Base-by-base conservation (phyloP, 2,113 vertebrate genomes). In the Turdus rufiventris region DNA sequence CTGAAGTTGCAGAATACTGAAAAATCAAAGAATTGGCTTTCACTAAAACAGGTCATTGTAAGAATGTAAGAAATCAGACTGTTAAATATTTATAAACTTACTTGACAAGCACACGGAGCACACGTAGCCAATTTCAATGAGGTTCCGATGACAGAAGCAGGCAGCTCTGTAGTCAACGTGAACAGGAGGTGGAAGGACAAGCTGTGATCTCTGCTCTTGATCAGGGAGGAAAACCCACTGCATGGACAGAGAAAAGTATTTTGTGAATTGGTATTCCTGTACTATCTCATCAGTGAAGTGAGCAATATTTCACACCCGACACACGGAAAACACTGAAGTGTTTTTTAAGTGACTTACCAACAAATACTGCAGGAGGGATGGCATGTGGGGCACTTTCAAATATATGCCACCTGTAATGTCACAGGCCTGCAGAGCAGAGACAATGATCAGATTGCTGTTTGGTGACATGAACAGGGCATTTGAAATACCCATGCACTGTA, bases 1-100 rank as follows among this genome's bases (percentile, higher is more conserved):
- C 99, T 99, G 97, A 99, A 99, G 95, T 98, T 99, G 98, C 99
- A 99, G 98, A 99, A 99, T 96, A 99, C 99, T 99, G 96, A 45
- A 95, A 93, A 95, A 92, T 8, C 48, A 84, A 89, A 91, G 26
- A 76, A 86, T 34, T n/a, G 4, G 23, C 33, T 77, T 68, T 94
- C 54, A 91, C 14, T 94, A 28, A 83, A 89, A 42, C 25, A n/a
- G 16, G 40, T 58, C 3, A 40, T 19, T 47, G n/a, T n/a, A n/a
- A 14, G 6, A 60, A 47, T 10, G 10, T 14, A 7, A 70, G 33
- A 36, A 67, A 53, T 43, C 38, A 75, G n/a, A 68, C 10, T 86
- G 33, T 60, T 80, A 47, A 28, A 26, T 20, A 79, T n/a, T 56
- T 6, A 26, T 16, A 25, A 61, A 97, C 99, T 96, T 96, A 99